Conservation (phyloP, 2,888 invertebrate species). For the Polyommatus iphigenia region DNA sequence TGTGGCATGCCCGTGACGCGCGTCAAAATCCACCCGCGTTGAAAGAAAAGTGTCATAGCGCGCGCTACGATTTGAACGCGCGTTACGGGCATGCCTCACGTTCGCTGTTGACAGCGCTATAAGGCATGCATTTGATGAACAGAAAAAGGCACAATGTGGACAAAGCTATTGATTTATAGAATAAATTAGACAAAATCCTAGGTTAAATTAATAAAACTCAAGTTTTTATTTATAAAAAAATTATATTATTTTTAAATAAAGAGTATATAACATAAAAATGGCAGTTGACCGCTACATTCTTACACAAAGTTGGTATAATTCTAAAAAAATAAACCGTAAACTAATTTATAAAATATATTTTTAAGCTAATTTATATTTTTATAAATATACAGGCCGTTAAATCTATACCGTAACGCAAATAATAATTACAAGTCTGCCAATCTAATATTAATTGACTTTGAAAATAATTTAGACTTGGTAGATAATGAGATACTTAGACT, state of each 20-base stretch:
- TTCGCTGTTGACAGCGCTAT: too few relatives aligned
- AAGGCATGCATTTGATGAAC: too few relatives aligned
- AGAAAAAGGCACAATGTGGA: too few relatives aligned
- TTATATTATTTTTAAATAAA: conserved; percentile 70
- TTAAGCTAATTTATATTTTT: conserved; percentile 53
- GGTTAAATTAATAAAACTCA: conserved; percentile 38
- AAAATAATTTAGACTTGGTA: conserved; percentile 50
- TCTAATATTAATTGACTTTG: conserved; percentile 37
- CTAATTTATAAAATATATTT: conserved; percentile 45
- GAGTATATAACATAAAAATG: conserved; percentile 62
- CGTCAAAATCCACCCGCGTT: too few relatives aligned
- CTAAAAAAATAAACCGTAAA: conserved; percentile 48
- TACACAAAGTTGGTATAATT: conserved; percentile 52
- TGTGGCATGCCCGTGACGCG: too few relatives aligned
- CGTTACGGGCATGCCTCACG: too few relatives aligned
- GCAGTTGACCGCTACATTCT: conserved; percentile 59
- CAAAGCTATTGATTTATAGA: background rate
- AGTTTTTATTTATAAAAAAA: conserved; percentile 54
- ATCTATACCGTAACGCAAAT: conserved; percentile 37
- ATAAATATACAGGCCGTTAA: conserved; percentile 70
- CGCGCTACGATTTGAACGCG: too few relatives aligned
- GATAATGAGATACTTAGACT: conserved; percentile 52
- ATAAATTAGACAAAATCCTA: background rate
- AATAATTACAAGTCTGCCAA: conserved; percentile 32
- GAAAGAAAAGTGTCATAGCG: too few relatives aligned